Base-by-base conservation (phyloP, 2,888 invertebrate species). In the Tenthredo amoena region DNA sequence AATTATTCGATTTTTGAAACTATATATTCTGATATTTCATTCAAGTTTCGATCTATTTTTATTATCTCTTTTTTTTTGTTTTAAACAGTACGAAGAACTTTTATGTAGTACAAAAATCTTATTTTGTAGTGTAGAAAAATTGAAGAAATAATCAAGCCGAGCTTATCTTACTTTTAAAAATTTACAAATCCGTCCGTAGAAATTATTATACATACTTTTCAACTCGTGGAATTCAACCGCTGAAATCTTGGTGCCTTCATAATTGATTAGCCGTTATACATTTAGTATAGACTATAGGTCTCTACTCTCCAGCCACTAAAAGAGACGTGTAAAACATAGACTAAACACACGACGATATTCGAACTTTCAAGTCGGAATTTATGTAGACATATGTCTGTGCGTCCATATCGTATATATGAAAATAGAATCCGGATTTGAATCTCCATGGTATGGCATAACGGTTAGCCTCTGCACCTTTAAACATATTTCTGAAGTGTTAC, bases 391-490 rank as follows among this genome's bases (percentile, higher is more conserved):
- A n/a, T n/a, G n/a, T 55, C n/a, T 55, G 62, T 26, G 26, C 21
- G 62, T 62, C 9, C 10, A 21, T 62, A 62, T 10, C 62, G 62
- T 62, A 62, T 62, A 62, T 7, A 65, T 43, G 40, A 68, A 68
- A 68, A 83, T 71, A 83, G 68, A 83, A 34, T 50, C 3, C 37
- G 31, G 34, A 47, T 83, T 81, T 65, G 26, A 81, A 62, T 81
- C 43, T 74, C 12, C 21, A 1, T 7, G 18, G 10, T 21, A 68
- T 68, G 34, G 68, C 68, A 18, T 34, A 68, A 68, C 68, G 34
- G 34, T 68, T 34, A 15, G 34, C 34, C 7, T 62, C 12, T 62
- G 34, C 26, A 26, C 68, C 9, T 43, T 43, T 74, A 9, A 43
- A 43, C 43, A 43, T 21, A 40, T 21, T 74, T 40, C 9, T 43